Conservation (phyloP, 1,140 invertebrate species). For the Ooceraea biroi region DNA sequence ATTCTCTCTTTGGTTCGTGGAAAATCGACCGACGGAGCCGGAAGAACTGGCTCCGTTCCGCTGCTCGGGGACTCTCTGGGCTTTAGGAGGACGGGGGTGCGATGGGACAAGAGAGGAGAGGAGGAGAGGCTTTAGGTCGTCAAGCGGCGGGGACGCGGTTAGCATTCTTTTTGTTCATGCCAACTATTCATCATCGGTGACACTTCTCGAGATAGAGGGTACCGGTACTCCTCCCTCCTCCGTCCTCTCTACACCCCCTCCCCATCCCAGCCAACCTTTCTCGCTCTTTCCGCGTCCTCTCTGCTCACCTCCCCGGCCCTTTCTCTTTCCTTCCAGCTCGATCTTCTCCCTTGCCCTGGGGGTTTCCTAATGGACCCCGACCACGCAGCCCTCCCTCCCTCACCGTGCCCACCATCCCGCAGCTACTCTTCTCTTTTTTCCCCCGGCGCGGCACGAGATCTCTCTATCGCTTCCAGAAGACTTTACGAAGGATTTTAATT, state of each 20-base stretch:
- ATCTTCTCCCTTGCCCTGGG: conserved; percentile 75
- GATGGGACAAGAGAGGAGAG: conserved; percentile 55
- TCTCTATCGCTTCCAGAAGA: conserved; percentile 63
- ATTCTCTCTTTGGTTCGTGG: conserved; percentile 66
- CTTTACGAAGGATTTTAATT: conserved; percentile 79
- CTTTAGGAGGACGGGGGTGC: conserved; percentile 45
- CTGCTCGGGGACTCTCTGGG: conserved; percentile 29
- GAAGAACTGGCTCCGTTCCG: conserved; percentile 45
- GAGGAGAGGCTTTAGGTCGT: conserved; percentile 72
- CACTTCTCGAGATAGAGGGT: conserved; percentile 85
- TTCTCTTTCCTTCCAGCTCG: conserved; percentile 52
- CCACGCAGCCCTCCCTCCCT: conserved; percentile 40
- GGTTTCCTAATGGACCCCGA: conserved; percentile 84
- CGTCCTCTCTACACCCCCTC: not conserved
- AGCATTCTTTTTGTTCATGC: conserved; percentile 86
- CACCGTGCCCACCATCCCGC: conserved; percentile 36
- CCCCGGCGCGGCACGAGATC: conserved; percentile 35
- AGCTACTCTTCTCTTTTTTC: conserved; percentile 53
- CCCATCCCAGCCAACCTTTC: conserved; percentile 39
- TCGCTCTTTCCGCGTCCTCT: conserved; percentile 15
- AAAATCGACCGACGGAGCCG: conserved; percentile 67
- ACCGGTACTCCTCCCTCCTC: conserved; percentile 43
- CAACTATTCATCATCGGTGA: conserved; percentile 87
- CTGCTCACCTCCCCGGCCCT: conserved; percentile 25
- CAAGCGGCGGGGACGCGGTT: conserved; percentile 80